Base-by-base conservation (phyloP, 2,888 invertebrate genomes). In the Physocephala rufipes region DNA sequence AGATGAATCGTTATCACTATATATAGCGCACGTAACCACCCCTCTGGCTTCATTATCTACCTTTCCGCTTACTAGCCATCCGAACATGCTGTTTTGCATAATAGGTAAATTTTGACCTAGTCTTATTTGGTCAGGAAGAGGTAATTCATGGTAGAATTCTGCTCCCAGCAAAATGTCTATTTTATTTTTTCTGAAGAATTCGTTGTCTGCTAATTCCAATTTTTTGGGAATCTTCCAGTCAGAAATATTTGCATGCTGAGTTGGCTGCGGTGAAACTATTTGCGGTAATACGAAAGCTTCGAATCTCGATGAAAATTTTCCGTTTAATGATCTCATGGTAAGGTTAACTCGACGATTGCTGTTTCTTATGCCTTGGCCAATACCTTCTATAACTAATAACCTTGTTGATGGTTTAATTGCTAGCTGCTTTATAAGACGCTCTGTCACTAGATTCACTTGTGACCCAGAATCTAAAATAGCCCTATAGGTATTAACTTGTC, bases 181-280 rank as follows among this genome's bases (percentile, higher is more conserved):
- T 2, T 53, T 53, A 24, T 24, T 53, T 24, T 2, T 53, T 21
- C 24, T 53, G 4, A 9, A 36, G 36, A 36, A 36, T 36, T 36
- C 53, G 24, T 12, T 7, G 21, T 53, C 53, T 53, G 53, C 21
- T 53, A 53, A 21, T 53, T 19, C 19, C 2, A 53, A 2, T 5
- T 53, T 53, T 53, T 53, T 21, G 24, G 49, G 36, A 36, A 36
- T 24, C 19, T 55, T 24, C n/a, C n/a, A n/a, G n/a, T n/a, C 53
- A 55, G 53, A 55, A 55, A 24, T 36, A 36, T 36, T 9, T 9
- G 9, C 1, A 55, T 21, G 21, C 21, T 55, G 53, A 21, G 53
- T 7, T 55, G 53, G 53, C 24, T 55, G 53, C 24, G 24, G 53
- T 21, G 53, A 55, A 7, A 49, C 53, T 55, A 55, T 55, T 55